phyloP scores from a whole-genome alignment of 2,113 vertebrate genomes.

The Oplegnathus fasciatus region DNA sequence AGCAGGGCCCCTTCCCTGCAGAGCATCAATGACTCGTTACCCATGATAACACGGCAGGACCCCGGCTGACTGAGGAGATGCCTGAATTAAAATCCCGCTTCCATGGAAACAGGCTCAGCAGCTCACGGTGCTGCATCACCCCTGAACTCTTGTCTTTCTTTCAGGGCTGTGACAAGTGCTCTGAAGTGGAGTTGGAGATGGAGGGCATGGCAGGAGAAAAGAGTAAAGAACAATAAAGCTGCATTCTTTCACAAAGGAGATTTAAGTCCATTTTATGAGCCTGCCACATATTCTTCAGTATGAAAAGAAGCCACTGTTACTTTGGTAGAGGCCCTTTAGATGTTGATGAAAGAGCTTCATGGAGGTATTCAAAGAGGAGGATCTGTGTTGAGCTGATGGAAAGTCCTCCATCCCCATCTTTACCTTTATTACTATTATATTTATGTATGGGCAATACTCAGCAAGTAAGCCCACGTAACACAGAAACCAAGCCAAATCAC shows the following conservation, averaged over 20 bases:
- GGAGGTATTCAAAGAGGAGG: conserved; percentile 79
- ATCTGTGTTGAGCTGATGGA: conserved; percentile 54
- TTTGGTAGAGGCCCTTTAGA: conserved; percentile 83
- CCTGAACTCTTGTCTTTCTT: conserved; percentile 82
- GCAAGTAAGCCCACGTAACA: conserved; percentile 33
- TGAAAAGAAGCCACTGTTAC: conserved; percentile 81
- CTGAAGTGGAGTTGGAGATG: conserved; percentile 64
- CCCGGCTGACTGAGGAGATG: conserved; percentile 76
- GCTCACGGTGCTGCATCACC: conserved; percentile 73
- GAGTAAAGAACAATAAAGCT: conserved; percentile 58
- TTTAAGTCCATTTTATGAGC: conserved; percentile 78
- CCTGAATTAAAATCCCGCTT: conserved; percentile 81
- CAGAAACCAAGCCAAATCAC: conserved; percentile 50
- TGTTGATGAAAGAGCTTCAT: conserved; percentile 83
- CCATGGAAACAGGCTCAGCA: conserved; percentile 80
- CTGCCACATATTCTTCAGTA: conserved; percentile 74
- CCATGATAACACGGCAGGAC: conserved; percentile 83
- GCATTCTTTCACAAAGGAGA: conserved; percentile 71
- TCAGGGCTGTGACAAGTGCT: conserved; percentile 75
- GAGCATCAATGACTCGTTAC: conserved; percentile 79
- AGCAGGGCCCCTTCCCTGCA: conserved; percentile 74
- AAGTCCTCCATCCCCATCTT: conserved; percentile 45
- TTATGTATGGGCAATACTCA: conserved; percentile 34
- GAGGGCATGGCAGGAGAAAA: conserved; percentile 44
- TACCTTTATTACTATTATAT: conserved; percentile 47